Percentiles rank a stretch among this genome's conserved stretches.
Conservation (phyloP, 2,113 vertebrate genomes). For the Heteronetta atricapilla region DNA sequence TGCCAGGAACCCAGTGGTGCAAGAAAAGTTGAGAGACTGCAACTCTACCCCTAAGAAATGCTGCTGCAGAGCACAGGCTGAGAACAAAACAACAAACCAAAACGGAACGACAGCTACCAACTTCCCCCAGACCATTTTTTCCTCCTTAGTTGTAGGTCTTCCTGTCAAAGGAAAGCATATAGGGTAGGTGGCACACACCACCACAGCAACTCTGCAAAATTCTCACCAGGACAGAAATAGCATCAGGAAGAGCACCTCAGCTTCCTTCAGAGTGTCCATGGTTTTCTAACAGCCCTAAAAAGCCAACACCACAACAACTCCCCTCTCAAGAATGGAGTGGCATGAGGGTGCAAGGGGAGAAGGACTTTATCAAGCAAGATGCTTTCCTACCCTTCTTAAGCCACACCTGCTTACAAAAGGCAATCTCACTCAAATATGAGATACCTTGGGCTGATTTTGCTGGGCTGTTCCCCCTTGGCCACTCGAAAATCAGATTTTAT, state of each 20-base stretch:
- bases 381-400: not conserved
- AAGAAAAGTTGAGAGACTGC: not conserved
- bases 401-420: not conserved
- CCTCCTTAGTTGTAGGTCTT: not conserved
- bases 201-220: not conserved
- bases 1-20: not conserved
- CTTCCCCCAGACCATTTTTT: not conserved
- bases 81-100: not conserved
- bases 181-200: slow-evolving; percentile 17
- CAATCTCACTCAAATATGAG: not conserved
- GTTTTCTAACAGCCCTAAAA: not conserved
- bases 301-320: not conserved
- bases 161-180: not conserved
- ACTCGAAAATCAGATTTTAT: not conserved
- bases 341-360: not conserved
- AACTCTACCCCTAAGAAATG: not conserved
- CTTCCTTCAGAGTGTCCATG: not conserved
- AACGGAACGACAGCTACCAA: not conserved
- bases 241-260: not conserved
- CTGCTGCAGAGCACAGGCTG: not conserved
- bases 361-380: not conserved
- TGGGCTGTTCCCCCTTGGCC: not conserved
- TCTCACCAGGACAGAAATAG: not conserved
- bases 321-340: not conserved
- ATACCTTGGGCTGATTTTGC: not conserved